Evolutionary conservation across 2,888 invertebrate genomes (phyloP), one percentile per base, ranked within the genome.

Genomic region (Lacanobia oleracea): DNA sequence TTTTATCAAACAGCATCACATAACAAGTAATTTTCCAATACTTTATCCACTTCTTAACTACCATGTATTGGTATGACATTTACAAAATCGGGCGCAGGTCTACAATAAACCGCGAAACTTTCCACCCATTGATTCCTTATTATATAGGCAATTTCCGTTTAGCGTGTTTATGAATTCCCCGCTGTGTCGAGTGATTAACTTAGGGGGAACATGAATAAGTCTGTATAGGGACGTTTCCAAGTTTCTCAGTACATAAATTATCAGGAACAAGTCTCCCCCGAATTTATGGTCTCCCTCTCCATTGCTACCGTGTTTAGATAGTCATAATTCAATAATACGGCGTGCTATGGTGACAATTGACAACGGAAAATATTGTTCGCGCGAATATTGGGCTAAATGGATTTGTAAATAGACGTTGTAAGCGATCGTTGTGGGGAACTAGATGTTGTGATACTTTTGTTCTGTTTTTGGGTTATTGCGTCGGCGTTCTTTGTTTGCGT

Each of bases 221-320:
- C 88, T 88, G 87, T 88, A 87, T 87, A 84, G 79, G 81, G 79
- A 84, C 72, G 75, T 77, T 73, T 79, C 80, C 81, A 89, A 90
- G 85, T 88, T 90, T 84, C 83, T 79, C 72, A 83, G 89, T 88
- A 88, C 90, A 91, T 92, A 91, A 93, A 91, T 91, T 92, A 91
- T 90, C 83, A 81, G 82, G 83, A 88, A 89, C 89, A 89, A 91
- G 89, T 89, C 88, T 87, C 85, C 82, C 82, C 72, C 82, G 83
- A 89, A 92, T 92, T 92, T 92, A 92, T 91, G 88, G 88, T 80
- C 74, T 79, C 85, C 84, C 87, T 81, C 79, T 84, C 83, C 83
- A 82, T 81, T 84, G 85, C 75, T 68, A 77, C 80, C 81, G 75
- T 87, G 89, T 88, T 91, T 89, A 87, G 86, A 88, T 82, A 81